Percentiles rank a stretch among this genome's conserved stretches.
Evolutionary conservation across 2,113 vertebrate genomes (phyloP).

Genomic region (Ictalurus punctatus): DNA sequence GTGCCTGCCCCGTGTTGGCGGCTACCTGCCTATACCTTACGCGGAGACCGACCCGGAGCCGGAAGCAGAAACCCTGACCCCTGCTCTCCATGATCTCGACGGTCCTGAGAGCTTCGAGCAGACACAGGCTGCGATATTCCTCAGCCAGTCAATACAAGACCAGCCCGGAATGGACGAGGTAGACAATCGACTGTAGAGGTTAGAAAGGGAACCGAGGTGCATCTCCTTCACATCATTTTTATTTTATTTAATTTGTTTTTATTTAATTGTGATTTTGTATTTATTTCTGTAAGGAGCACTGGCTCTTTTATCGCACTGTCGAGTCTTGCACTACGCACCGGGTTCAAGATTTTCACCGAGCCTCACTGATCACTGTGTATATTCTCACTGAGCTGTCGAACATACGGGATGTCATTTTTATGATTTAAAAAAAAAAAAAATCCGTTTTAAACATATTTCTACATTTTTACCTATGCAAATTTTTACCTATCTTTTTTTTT

Average conservation of each 20-base stretch:
- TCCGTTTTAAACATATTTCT: background rate
- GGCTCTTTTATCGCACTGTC: conserved; percentile 26
- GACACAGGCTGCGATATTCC: conserved; percentile 63
- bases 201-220: conserved; percentile 58
- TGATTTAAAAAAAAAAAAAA: background rate
- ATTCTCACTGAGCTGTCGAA: background rate
- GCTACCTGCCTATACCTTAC: conserved; percentile 77
- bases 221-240: background rate
- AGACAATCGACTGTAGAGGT: conserved; percentile 63
- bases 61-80: conserved; percentile 32
- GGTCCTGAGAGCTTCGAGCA: conserved; percentile 52
- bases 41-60: conserved; percentile 34
- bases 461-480: background rate
- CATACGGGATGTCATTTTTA: background rate
- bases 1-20: conserved; percentile 83
- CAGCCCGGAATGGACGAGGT: conserved; percentile 64
- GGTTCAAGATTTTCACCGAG: background rate
- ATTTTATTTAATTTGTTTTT: background rate
- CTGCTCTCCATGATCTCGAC: conserved; percentile 51
- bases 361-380: background rate
- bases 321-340: conserved; percentile 34
- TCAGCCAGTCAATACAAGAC: conserved; percentile 56
- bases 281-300: background rate
- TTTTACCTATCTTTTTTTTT: no score
- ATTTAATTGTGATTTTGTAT: conserved; percentile 10